A percentile compares a stretch with the other conserved stretches of the same genome.
These are phyloP conservation scores for Atrichornis clamosus DNA, from an alignment of 2,113 vertebrate species.

Conservation along the genomic window DNA sequence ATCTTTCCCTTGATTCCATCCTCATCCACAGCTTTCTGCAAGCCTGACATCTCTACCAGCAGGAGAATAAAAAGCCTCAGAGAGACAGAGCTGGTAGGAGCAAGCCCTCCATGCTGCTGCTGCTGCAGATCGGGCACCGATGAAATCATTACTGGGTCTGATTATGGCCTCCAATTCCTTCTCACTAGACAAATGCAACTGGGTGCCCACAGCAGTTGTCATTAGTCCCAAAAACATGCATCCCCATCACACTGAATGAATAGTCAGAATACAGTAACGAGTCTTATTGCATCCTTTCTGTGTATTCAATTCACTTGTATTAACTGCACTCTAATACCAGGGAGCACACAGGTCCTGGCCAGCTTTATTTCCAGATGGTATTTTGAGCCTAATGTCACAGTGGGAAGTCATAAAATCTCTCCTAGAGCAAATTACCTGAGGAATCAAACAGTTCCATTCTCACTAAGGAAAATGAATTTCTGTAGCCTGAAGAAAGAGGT, in stretches of 20 bases:
- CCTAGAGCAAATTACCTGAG: conserved; percentile 37
- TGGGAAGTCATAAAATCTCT: conserved; percentile 32
- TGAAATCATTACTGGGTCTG: background rate
- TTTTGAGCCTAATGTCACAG: conserved; percentile 40
- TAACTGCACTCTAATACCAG: conserved; percentile 5
- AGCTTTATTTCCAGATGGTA: conserved; percentile 28
- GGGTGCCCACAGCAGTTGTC: background rate
- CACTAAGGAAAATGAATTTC: background rate
- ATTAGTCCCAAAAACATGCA: background rate
- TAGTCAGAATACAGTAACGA: background rate
- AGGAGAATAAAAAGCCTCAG: background rate
- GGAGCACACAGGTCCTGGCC: background rate
- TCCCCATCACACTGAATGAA: background rate
- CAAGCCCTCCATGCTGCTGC: background rate
- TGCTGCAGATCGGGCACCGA: background rate
- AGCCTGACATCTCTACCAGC: background rate
- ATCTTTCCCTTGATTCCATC: rapidly evolving
- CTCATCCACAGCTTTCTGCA: background rate
- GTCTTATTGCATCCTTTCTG: background rate
- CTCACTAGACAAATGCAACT: background rate
- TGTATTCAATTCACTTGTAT: background rate
- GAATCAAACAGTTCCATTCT: background rate
- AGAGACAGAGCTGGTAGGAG: background rate
- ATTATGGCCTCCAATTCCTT: background rate
- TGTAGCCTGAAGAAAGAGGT: background rate